Evolutionary conservation across 2,113 vertebrate genomes (phyloP).

Genomic region (Chaetura pelagica): DNA sequence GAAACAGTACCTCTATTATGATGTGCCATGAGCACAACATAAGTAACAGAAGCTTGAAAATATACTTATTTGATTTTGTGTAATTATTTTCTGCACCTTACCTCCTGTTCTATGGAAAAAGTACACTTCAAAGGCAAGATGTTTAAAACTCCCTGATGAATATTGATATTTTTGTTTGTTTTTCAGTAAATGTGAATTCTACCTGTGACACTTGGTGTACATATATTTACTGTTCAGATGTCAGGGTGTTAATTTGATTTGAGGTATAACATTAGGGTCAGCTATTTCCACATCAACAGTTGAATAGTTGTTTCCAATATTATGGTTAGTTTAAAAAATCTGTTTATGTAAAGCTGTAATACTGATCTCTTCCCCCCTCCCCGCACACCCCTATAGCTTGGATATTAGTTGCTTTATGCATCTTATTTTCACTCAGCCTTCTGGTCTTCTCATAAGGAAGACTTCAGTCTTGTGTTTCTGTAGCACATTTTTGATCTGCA

Average conservation of each 20-base stretch:
- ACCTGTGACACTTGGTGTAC: background rate
- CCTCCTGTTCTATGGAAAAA: background rate
- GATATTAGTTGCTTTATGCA: background rate
- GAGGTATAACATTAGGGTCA: background rate
- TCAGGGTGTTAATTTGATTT: background rate
- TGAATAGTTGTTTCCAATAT: background rate
- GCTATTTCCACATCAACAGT: background rate
- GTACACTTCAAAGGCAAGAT: background rate
- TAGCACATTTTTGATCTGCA: background rate
- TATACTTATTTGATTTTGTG: background rate
- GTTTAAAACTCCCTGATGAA: background rate
- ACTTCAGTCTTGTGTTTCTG: background rate
- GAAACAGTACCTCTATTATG: background rate
- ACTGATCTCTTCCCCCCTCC: background rate
- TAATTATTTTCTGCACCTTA: background rate
- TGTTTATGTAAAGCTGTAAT: background rate
- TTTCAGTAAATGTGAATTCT: background rate
- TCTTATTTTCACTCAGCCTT: background rate
- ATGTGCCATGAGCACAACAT: background rate
- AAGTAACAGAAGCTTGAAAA: background rate
- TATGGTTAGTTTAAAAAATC: background rate
- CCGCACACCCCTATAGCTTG: background rate
- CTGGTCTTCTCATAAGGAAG: background rate
- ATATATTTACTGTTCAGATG: background rate
- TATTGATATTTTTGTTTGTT: background rate